Percentiles rank a stretch among this genome's conserved stretches.
Evolutionary conservation across 64 coral and sea anemone genomes (phyloP).

Genomic region (Montipora cactus): DNA sequence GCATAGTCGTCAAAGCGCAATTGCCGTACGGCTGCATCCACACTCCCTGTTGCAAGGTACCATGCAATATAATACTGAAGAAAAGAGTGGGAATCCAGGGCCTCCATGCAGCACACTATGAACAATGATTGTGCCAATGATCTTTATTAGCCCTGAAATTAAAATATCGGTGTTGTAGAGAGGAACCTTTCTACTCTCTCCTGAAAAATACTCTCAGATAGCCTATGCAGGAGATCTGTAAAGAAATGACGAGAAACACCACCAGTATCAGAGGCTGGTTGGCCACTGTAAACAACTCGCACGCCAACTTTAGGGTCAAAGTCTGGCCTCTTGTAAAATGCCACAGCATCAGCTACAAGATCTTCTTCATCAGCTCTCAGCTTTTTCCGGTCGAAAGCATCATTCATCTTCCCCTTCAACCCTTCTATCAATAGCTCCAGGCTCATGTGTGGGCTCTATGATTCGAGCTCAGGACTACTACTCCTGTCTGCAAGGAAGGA

Average conservation of each 20-base stretch:
- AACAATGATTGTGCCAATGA: slow-evolving; percentile 5
- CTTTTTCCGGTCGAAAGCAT: neutral
- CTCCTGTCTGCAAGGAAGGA: no score
- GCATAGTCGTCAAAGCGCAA: neutral
- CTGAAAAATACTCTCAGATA: slow-evolving; percentile 33
- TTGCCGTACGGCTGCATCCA: neutral
- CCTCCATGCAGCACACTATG: neutral
- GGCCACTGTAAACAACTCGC: slow-evolving; percentile 1
- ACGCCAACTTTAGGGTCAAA: slow-evolving; percentile 23
- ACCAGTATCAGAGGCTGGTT: slow-evolving; percentile 51
- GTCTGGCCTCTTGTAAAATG: slow-evolving; percentile 13
- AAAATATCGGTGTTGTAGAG: slow-evolving; percentile 40
- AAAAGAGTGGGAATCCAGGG: slow-evolving; percentile 4
- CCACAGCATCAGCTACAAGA: slow-evolving; percentile 42
- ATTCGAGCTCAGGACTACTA: no score
- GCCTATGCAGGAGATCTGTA: slow-evolving; percentile 37
- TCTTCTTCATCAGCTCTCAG: slow-evolving; percentile 50
- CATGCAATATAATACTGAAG: neutral
- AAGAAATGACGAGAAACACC: slow-evolving; percentile 53
- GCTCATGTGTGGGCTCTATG: no score
- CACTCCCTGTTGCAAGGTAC: slow-evolving; percentile 5
- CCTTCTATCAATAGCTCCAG: no score
- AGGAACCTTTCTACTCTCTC: slow-evolving; percentile 32
- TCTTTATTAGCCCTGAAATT: slow-evolving; percentile 35
- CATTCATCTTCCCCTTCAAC: no score